Evolutionary conservation across 2,888 invertebrate species (phyloP), one percentile per base, ranked within the genome.

Genomic region (Agriotes lineatus): DNA sequence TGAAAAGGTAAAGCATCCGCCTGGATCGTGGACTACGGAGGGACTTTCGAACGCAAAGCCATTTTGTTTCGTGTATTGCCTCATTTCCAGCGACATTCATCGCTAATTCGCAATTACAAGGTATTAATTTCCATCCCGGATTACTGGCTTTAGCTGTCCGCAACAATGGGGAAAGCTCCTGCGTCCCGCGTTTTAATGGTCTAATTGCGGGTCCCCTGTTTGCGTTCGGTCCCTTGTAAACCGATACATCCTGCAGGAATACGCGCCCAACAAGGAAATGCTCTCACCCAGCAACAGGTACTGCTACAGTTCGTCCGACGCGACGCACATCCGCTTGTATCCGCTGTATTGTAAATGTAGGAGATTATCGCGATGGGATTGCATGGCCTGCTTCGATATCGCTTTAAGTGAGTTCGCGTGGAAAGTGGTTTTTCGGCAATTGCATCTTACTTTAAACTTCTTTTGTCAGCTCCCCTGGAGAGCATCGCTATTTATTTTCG

Each of bases 201-300:
- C 6, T 50, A 50, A 50, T 50, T 50, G 50, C 16, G 9, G 12
- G 50, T 12, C 50, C 50, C 19, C 12, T 50, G 50, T 50, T 50
- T 50, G 50, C 14, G 14, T 50, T 25, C 30, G 22, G 19, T 22
- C 50, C 22, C 30, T 1, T 48, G 19, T 48, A 48, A 48, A 48
- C 48, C 50, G 25, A 50, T 25, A 50, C 44, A 44, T 44, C 50
- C 50, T 25, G 12, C 50, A 10, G 25, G n/a, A 50, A 44, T 20
- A 25, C 48, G 19, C 22, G 12, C 25, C 48, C 22, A 48, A 42
- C 44, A 44, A 18, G 44, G 44, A 44, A 44, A 44, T 44, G 44
- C 44, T 44, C 44, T 44, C 20, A 44, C 44, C 20, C 44, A 44
- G 50, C 50, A 50, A 50, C 50, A 50, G 50, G 50, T 50, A 50